Evolutionary conservation across 2,888 invertebrate genomes (phyloP), one percentile per base, ranked within the genome.

Genomic region (Orchesellides sinensis): DNA sequence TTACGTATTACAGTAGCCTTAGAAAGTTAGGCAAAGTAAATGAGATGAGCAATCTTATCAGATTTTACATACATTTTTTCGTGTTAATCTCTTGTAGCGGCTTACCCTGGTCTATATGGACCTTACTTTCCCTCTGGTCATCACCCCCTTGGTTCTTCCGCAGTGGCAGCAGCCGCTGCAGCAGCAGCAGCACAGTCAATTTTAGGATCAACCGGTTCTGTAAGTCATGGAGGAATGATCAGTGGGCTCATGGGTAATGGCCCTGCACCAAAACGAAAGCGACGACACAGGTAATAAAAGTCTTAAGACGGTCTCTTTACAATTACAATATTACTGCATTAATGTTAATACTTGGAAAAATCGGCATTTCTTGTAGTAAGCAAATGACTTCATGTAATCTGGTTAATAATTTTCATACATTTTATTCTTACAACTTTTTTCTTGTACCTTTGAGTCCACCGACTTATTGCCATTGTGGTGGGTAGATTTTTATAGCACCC

Each of bases 61-160:
- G 25, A 10, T 8, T 8, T 10, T 23, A 12, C 2, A 17, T 56
- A 8, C 21, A n/a, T 19, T 63, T 52, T 49, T 40, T 8, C 17
- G 52, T 17, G 52, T 72, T 14, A 40, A 54, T 45, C 21, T 23
- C n/a, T 69, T 72, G 93, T 92, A 81, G 93, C 94, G 90, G 94
- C 94, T 52, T 94, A 94, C 89, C 94, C 94, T 35, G 93, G 93
- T 84, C 91, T 94, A 63, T 94, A 89, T 81, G 87, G 94, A 89
- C 95, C 94, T 12, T 88, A 88, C 74, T 92, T 92, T 80, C 92
- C 92, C 45, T 80, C 84, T 54, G 78, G 73, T 65, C 84, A 84
- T 66, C 85, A 86, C 82, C 85, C 81, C 19, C 73, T 88, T 29
- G 84, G 83, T 21, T 83, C 80, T 25, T 84, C 84, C 14, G 83